Evolutionary conservation across 1,140 invertebrate species (phyloP).

Genomic region (Drosophila sp.): DNA sequence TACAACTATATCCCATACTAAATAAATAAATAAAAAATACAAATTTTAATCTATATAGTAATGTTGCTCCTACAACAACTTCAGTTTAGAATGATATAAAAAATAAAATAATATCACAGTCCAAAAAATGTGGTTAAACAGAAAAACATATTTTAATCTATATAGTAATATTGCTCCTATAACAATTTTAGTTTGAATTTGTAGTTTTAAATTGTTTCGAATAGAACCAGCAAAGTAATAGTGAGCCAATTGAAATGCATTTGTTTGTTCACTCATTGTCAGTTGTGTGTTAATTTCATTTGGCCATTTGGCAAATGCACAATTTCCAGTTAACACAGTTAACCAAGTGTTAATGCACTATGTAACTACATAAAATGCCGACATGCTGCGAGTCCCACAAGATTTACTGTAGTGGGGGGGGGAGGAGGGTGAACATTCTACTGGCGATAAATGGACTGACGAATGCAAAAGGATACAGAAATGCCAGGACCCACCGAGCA

Average conservation of each 20-base stretch:
- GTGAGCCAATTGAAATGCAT: background rate
- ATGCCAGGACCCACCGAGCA: background rate
- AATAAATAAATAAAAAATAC: too few relatives aligned
- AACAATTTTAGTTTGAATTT: background rate
- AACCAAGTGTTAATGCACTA: conserved; percentile 13
- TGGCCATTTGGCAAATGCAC: conserved; percentile 17
- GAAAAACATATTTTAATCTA: too few relatives aligned
- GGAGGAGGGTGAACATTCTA: background rate
- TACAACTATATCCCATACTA: too few relatives aligned
- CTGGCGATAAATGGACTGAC: conserved; percentile 21
- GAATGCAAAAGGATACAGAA: conserved; percentile 15
- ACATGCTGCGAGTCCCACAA: conserved; percentile 7
- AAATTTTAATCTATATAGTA: too few relatives aligned
- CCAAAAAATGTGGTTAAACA: too few relatives aligned
- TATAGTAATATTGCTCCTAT: too few relatives aligned
- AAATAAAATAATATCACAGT: too few relatives aligned
- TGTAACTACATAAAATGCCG: conserved; percentile 15
- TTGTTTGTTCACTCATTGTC: background rate
- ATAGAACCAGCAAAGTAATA: background rate
- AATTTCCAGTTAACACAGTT: conserved; percentile 18
- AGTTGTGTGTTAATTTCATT: conserved; percentile 4
- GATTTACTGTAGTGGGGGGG: background rate
- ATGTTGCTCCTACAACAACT: too few relatives aligned
- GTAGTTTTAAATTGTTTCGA: background rate
- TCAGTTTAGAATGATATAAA: too few relatives aligned